Conservation (phyloP, 2,888 invertebrate species). For the Dynastes hyllus region DNA sequence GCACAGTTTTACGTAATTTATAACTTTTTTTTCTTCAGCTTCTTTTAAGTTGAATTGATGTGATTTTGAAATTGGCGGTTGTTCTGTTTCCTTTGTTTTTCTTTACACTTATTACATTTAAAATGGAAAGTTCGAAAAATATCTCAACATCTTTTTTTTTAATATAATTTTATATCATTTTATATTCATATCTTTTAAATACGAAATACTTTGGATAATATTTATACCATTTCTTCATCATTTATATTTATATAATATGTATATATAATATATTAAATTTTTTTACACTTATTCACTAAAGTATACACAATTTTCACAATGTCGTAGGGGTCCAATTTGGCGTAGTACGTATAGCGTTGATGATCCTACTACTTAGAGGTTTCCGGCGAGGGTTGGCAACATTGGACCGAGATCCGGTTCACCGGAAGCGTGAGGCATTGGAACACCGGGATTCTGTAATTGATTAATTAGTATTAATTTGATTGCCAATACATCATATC, state of each 20-base stretch:
- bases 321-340: constrained; percentile 63
- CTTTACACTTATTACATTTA: constrained; percentile 49
- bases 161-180: constrained; percentile 41
- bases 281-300: constrained; percentile 67
- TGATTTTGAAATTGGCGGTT: constrained; percentile 17
- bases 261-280: constrained; percentile 59
- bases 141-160: constrained; percentile 45
- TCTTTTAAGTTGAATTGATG: constrained; percentile 15
- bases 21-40: constrained; percentile 1
- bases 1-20: constrained; percentile 57
- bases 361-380: constrained; percentile 63
- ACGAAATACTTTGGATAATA: constrained; percentile 67
- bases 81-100: constrained; percentile 12
- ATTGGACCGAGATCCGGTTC: constrained; percentile 65
- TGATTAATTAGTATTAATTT: constrained; percentile 59
- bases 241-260: constrained; percentile 53
- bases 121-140: constrained; percentile 58
- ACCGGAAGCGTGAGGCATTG: constrained; percentile 66
- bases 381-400: constrained; percentile 63
- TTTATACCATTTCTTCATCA: constrained; percentile 60
- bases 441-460: constrained; percentile 66
- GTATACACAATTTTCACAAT: constrained; percentile 70
- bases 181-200: constrained; percentile 54
- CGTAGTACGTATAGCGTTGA: constrained; percentile 65
- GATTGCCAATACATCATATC: constrained; percentile 54